A percentile compares a stretch with the other conserved stretches of the same genome.
phyloP scores from a whole-genome alignment of 2,888 invertebrate genomes.

The Romanomermis culicivorax region DNA sequence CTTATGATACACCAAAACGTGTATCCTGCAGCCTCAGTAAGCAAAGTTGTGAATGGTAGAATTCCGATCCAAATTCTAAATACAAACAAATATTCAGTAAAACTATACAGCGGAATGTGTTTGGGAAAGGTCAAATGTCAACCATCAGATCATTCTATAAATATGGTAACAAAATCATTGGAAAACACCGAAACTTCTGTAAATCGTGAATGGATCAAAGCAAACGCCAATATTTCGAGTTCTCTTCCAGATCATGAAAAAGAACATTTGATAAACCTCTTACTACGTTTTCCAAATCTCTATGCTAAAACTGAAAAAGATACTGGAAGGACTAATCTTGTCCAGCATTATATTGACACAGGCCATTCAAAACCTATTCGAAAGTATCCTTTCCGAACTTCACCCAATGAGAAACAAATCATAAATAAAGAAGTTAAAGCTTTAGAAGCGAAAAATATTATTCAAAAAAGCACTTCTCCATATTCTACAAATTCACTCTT shows the following conservation, averaged over 20 bases:
- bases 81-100: neutral
- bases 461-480: conserved; percentile 19
- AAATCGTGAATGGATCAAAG: no score
- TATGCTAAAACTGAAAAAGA: neutral
- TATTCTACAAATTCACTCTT: conserved; percentile 26
- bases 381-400: neutral
- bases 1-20: no score
- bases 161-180: no score
- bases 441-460: conserved; percentile 2
- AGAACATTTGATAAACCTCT: neutral
- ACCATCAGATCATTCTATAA: no score
- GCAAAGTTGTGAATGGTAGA: neutral
- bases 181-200: neutral
- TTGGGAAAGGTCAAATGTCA: neutral
- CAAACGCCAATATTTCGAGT: neutral
- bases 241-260: neutral
- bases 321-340: neutral
- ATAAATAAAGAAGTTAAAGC: neutral
- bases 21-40: neutral
- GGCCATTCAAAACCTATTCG: neutral
- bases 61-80: neutral
- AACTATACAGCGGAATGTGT: neutral
- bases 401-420: neutral
- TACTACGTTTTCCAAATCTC: neutral
- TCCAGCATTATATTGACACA: neutral